Conservation (phyloP, 2,113 vertebrate species). For the Chaetodon auriga region DNA sequence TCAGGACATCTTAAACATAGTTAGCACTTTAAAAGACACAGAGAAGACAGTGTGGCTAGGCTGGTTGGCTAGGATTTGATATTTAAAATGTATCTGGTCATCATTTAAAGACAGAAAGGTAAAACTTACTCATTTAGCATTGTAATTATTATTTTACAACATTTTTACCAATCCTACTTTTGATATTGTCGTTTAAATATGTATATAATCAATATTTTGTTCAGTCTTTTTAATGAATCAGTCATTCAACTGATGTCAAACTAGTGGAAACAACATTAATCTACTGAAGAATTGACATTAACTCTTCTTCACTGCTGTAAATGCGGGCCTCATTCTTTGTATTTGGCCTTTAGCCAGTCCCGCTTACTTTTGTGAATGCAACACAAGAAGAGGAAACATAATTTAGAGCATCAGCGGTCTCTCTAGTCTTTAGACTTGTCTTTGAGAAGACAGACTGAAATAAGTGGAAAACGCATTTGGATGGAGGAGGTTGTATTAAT, state of each 20-base stretch:
- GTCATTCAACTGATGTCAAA: slow-evolving; percentile 4
- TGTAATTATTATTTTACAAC: neutral
- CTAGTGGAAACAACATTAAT: slow-evolving; percentile 44
- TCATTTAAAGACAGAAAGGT: neutral
- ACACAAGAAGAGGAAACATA: slow-evolving; percentile 40
- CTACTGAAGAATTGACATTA: slow-evolving; percentile 33
- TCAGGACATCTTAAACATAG: neutral
- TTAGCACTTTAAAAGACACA: neutral
- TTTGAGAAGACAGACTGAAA: slow-evolving; percentile 51
- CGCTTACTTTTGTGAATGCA: slow-evolving; percentile 45
- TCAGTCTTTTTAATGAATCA: neutral
- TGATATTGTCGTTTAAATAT: neutral
- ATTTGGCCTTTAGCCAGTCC: slow-evolving; percentile 44
- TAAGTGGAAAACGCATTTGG: slow-evolving; percentile 61
- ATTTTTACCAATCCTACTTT: neutral
- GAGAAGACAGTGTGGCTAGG: neutral
- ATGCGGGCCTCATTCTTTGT: slow-evolving; percentile 34
- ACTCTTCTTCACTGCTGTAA: slow-evolving; percentile 37
- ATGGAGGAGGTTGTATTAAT: slow-evolving; percentile 76
- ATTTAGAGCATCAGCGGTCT: slow-evolving; percentile 46
- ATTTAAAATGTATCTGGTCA: neutral
- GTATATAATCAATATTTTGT: neutral
- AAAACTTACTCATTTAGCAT: too few species aligned
- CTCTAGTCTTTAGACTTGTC: slow-evolving; percentile 39
- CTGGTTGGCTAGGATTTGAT: neutral